Base-by-base conservation (phyloP, 2,797 vertebrate species). In the Pyrrhura leucotis region DNA sequence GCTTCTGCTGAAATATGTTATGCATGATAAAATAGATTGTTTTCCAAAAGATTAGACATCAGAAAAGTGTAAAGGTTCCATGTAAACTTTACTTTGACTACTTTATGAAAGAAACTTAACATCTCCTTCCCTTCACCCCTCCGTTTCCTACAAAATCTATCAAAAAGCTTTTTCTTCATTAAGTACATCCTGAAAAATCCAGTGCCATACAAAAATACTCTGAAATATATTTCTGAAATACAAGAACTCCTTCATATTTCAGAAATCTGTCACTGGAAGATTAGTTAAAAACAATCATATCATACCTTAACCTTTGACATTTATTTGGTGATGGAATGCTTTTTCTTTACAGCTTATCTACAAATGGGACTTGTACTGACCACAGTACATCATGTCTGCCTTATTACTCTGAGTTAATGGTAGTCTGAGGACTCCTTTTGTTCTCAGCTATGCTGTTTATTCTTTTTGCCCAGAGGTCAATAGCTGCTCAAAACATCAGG, bases 361-460 rank as follows among this genome's bases (percentile, higher is more conserved):
- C 73, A 71, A 94, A 93, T 86, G 54, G 77, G 37, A 31, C 53
- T 81, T 90, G 42, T 67, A 80, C 65, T 95, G 62, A 85, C 59
- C 65, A 75, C 48, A 65, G 17, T 10, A 31, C 28, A 85, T 61
- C 67, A 39, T 72, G 40, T 90, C 74, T 93, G 74, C 80, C 63
- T 71, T 56, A 29, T 66, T 95, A 76, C 80, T 58, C 44, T 42
- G 59, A 88, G 37, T 92, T 91, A 87, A 83, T 76, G 15, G 12
- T 25, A 58, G 77, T 75, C 54, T 76, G n/a, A 96, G 77, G 42
- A 50, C 21, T 69, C 23, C 6, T 89, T 96, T 95, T 93, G 8
- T 93, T 93, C 87, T 94, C 63, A 50, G 23, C 18, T 93, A 28
- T 40, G 11, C 54, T 91, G 22, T 95, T 97, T 97, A 42, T 95